Conservation (phyloP, 2,797 vertebrate genomes). For the Erethizon dorsatum region DNA sequence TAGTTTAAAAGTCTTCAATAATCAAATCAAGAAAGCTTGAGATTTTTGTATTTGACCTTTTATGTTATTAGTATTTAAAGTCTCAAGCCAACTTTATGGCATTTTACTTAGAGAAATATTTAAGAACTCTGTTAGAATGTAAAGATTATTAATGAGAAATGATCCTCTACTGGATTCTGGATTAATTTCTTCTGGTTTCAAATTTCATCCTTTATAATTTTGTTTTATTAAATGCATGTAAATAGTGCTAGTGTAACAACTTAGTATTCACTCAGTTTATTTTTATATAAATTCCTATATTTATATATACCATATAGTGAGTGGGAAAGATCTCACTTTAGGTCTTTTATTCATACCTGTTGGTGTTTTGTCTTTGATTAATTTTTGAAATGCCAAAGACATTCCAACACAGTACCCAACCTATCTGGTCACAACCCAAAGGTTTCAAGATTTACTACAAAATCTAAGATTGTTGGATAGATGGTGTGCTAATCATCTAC, state of each 20-base stretch:
- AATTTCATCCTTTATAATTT: not conserved
- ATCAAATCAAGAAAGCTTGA: not conserved
- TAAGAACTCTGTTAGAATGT: not conserved
- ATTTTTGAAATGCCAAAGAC: not conserved
- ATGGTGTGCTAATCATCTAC: not conserved
- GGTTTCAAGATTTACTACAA: not conserved
- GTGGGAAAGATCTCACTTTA: not conserved
- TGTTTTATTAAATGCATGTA: not conserved
- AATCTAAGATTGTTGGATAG: not conserved
- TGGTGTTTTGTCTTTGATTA: not conserved
- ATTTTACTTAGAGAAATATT: constrained; percentile 15
- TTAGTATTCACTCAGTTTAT: not conserved
- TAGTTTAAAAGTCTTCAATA: not conserved
- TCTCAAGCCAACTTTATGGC: not conserved
- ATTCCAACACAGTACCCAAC: not conserved
- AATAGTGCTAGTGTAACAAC: not conserved
- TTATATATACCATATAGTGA: not conserved
- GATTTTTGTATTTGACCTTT: not conserved
- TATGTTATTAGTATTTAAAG: not conserved
- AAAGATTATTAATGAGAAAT: not conserved
- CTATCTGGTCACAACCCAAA: not conserved
- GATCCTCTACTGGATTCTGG: not conserved
- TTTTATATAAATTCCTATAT: not conserved
- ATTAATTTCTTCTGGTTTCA: not conserved
- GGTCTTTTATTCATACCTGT: not conserved